Base-by-base conservation (phyloP, 2,797 vertebrate genomes). In the Phalloptychus januarius region DNA sequence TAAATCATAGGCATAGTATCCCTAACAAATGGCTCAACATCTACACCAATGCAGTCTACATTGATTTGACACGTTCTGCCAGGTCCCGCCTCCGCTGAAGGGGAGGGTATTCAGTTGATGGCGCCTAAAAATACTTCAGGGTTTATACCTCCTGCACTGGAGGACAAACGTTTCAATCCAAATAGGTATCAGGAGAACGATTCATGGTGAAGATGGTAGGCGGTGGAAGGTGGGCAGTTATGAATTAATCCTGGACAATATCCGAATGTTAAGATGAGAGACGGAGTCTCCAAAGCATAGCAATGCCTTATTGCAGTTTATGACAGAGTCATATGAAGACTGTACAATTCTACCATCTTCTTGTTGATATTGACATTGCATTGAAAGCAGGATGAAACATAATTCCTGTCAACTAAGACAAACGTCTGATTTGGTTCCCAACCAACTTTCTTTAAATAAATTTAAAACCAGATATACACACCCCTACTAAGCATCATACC, bases 121-220 rank as follows among this genome's bases (percentile, higher is more conserved):
- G 58, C 0, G 0, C 31, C 86, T 87, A 89, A 89, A 90, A 90
- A 85, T 90, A 91, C 16, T 76, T 65, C 79, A 2, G 75, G 83
- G 71, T 83, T 73, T 75, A 56, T 10, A 2, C 52, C 80, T n/a
- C 7, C 74, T 65, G 85, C 81, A 54, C 16, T 52, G 76, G 72
- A 87, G 81, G 83, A 82, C n/a, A 52, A 31, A 70, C 79, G 80
- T 73, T 10, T 85, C 11, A 44, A 70, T 72, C 58, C 10, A 16
- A 52, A 81, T 80, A 83, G 52, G 80, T 83, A 82, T 85, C 79
- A 84, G 78, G 80, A 72, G 84, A 78, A 56, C 31, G 12, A 69
- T 33, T 33, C n/a, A 25, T 52, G 61, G 54, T 7, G 2, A 1
- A n/a, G 46, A 72, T 12, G 67, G 4, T 31, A n/a, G 56, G 76